Evolutionary conservation across 2,888 invertebrate species (phyloP), one percentile per base, ranked within the genome.

Genomic region (Coleophora deauratella): DNA sequence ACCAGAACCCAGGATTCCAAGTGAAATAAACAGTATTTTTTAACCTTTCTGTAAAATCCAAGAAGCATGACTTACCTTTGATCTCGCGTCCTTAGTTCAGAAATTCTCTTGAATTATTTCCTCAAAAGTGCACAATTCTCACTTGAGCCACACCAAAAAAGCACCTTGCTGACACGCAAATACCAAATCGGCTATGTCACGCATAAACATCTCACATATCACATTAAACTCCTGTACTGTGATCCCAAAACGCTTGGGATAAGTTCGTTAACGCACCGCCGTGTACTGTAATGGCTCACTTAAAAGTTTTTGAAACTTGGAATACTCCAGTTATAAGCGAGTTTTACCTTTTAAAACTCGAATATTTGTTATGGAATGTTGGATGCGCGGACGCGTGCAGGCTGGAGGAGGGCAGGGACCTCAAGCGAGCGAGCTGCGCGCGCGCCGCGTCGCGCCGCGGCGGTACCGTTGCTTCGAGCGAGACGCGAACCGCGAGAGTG

Each of bases 401-500:
- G 59, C 52, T 45, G 41, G 54, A 52, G 56, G 81, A 70, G 82
- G 81, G 81, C 82, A 81, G 63, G 70, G 80, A 84, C 82, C 82
- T 74, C 75, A 40, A 47, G 63, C 30, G 37, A 9, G 31, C 27
- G 6, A 35, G 27, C 9, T 33, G 38, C 38, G 41, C 41, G 60
- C 59, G 64, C 66, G 68, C 65, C 60, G 64, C 66, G 66, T 67
- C 66, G 59, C 72, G 71, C 68, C 59, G 64, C 56, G 2, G 52
- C 50, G 47, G 44, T 50, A 48, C 57, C 60, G 68, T 66, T 60
- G 62, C 51, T 55, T n/a, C n/a, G n/a, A n/a, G n/a, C 63, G 65
- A 71, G 81, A 82, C 81, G 81, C 81, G 81, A 81, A 81, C 55
- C 55, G 55, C 53, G 61, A 62, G 73, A 76, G 78, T 68, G 77